Evolutionary conservation across 2,888 invertebrate species (phyloP), one percentile per base, ranked within the genome.

Genomic region (Polyommatus iphigenia): DNA sequence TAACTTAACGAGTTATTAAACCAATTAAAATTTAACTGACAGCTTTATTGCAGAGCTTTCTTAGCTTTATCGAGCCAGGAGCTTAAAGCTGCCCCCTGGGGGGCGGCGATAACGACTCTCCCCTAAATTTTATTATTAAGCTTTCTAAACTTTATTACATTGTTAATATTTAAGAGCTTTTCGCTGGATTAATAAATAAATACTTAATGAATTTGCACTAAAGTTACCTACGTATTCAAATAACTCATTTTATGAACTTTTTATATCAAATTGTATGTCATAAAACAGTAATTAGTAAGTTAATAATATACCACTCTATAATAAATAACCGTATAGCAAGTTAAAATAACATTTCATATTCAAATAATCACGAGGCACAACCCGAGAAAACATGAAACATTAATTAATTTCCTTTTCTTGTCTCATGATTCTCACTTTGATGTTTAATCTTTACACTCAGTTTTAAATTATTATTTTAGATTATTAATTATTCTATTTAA

Each of bases 111-210:
- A 32, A 67, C 5, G 67, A 32, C 67, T 67, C 67, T 18, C 29
- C 24, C 13, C 20, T 54, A 54, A 18, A 29, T 67, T 67, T 67
- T 67, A 67, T 67, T 67, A 67, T 32, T 67, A 32, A 32, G 67
- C 67, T 67, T 32, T 32, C 29, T 67, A 67, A 67, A 32, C 32
- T 67, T 67, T 67, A 67, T 67, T 67, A 32, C 67, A 32, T 67
- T 67, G 67, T 67, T 67, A 67, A 67, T 67, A 32, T 67, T 67
- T 67, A 67, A 67, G 67, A 32, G 67, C 67, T 32, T 67, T 67
- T 15, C 13, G 20, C 67, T 29, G 67, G 67, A 67, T 67, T 29
- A 32, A 67, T 67, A 67, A 67, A 67, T 67, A 24, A 67, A 67
- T 67, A 18, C 67, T 67, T 67, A 15, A 29, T 18, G 29, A 67